Conservation (phyloP, 23 tunicate genomes). For the Ciona savignyi region DNA sequence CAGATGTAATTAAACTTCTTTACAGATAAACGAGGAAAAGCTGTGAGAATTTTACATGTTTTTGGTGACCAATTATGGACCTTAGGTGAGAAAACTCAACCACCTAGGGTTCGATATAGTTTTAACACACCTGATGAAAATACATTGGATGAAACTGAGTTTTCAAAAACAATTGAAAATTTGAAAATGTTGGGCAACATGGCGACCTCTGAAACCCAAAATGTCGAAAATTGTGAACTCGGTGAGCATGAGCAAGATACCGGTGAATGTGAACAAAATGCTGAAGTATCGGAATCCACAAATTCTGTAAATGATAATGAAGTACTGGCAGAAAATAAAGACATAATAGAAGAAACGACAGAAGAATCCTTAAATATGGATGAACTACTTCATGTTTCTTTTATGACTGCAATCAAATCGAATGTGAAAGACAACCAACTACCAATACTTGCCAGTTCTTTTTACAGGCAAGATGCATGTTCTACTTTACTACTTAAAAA, state of each 20-base stretch:
- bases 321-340: too few relatives aligned
- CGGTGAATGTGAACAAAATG: not conserved
- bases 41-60: constrained; percentile 59
- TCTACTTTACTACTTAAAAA: too few relatives aligned
- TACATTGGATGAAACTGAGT: not conserved
- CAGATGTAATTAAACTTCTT: not conserved
- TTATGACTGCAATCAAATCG: constrained; percentile 68
- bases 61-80: constrained; percentile 93
- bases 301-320: not conserved
- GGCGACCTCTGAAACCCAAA: not conserved
- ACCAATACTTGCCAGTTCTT: constrained; percentile 78
- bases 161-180: not conserved
- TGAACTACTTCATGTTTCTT: constrained; percentile 53
- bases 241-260: not conserved
- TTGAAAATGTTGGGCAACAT: not conserved
- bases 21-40: constrained; percentile 75
- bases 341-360: not conserved
- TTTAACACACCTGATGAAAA: not conserved
- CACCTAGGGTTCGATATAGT: constrained; percentile 29
- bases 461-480: constrained; percentile 64
- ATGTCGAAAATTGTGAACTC: not conserved
- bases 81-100: constrained; percentile 55
- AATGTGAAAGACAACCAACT: constrained; percentile 71
- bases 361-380: constrained; percentile 34
- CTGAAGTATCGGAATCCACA: not conserved